Percentiles rank a stretch among this genome's conserved stretches.
Conservation (phyloP, 1,140 invertebrate genomes). For the Drosophila bocki region DNA sequence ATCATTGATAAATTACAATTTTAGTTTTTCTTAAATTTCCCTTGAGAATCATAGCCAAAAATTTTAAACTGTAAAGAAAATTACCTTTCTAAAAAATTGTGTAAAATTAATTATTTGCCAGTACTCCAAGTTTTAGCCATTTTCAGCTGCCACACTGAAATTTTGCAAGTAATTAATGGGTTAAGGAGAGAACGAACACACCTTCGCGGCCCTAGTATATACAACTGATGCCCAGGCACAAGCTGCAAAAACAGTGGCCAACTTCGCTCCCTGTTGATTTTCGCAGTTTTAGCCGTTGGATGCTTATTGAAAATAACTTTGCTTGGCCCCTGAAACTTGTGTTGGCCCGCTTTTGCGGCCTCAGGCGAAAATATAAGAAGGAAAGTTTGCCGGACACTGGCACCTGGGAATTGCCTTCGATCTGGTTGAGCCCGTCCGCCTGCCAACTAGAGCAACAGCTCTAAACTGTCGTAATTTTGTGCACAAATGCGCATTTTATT, state of each 20-base stretch:
- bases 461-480: constrained; percentile 71
- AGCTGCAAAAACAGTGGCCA: constrained; percentile 25
- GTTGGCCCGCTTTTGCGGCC: constrained; percentile 45
- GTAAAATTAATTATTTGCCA: constrained; percentile 11
- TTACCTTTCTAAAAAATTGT: not conserved
- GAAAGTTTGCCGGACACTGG: constrained; percentile 32
- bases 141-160: constrained; percentile 13
- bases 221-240: not conserved
- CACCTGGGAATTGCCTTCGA: constrained; percentile 36
- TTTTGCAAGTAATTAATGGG: constrained; percentile 24
- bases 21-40: not conserved
- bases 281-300: constrained; percentile 44
- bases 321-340: constrained; percentile 40
- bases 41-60: not conserved
- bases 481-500: constrained; percentile 82
- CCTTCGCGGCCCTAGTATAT: not conserved
- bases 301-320: constrained; percentile 76
- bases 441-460: constrained; percentile 29
- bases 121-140: not conserved
- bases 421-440: constrained; percentile 4
- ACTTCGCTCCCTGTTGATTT: constrained; percentile 45
- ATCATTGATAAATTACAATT: not conserved
- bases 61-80: not conserved
- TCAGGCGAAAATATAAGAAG: constrained; percentile 25
- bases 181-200: not conserved